phyloP scores from a whole-genome alignment of 2,888 invertebrate genomes.

The Acheta domesticus region DNA sequence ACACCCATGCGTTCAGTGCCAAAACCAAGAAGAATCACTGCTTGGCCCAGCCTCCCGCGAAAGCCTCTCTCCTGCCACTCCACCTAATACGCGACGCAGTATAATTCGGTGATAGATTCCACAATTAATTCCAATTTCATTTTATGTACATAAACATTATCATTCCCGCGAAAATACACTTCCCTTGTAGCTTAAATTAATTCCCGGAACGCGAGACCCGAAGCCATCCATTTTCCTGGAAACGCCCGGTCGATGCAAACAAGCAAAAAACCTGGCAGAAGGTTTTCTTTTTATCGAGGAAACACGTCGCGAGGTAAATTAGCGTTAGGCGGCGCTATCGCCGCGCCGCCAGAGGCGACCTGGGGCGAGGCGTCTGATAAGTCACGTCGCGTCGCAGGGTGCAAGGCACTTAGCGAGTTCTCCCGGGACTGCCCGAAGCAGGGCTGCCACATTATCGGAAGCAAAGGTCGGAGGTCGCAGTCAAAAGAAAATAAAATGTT shows the following conservation, averaged over 20 bases:
- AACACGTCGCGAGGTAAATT: too few species aligned
- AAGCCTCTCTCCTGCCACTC: background rate
- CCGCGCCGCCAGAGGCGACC: too few species aligned
- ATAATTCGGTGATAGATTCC: background rate
- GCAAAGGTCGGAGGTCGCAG: too few species aligned
- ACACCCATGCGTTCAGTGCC: too few species aligned
- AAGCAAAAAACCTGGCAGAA: background rate
- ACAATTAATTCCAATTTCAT: slow-evolving; percentile 5
- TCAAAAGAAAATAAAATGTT: too few species aligned
- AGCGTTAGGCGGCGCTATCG: too few species aligned
- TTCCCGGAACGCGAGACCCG: background rate
- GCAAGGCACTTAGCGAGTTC: too few species aligned
- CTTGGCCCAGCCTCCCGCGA: background rate
- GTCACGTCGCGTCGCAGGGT: too few species aligned
- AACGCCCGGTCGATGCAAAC: background rate
- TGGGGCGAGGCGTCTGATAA: too few species aligned
- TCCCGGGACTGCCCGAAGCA: too few species aligned
- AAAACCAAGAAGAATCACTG: too few species aligned
- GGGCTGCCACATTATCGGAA: too few species aligned
- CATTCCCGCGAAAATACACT: background rate
- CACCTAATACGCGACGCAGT: background rate
- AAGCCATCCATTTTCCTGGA: background rate
- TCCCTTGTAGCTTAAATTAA: slow-evolving; percentile 18
- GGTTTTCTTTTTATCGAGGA: background rate
- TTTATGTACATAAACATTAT: background rate